These are phyloP conservation scores for Xenopus borealis DNA, from an alignment of 2,113 vertebrate genomes.

Conservation along the genomic window DNA sequence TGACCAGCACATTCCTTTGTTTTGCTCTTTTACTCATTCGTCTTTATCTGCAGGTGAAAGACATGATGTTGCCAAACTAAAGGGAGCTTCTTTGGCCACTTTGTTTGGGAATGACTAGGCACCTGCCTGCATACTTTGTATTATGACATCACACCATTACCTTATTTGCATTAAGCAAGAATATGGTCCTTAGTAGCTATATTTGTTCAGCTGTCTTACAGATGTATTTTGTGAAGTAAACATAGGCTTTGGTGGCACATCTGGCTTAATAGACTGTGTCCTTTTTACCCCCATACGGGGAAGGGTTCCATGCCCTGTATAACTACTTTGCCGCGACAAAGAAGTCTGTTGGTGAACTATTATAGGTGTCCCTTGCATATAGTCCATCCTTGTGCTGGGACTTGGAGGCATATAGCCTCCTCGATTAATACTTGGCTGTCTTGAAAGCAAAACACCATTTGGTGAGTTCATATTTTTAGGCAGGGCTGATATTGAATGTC, in stretches of 20 bases:
- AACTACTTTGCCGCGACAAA: conserved; percentile 89
- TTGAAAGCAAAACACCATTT: conserved; percentile 86
- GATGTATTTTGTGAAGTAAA: conserved; percentile 88
- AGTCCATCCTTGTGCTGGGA: conserved; percentile 89
- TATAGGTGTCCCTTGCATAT: conserved; percentile 78
- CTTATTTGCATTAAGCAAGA: conserved; percentile 53
- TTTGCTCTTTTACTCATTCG: conserved; percentile 51
- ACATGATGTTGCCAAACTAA: conserved; percentile 70
- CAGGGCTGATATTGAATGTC: conserved; percentile 91
- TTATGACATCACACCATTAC: conserved; percentile 48
- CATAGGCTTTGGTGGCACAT: conserved; percentile 95
- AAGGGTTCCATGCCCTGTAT: conserved; percentile 89
- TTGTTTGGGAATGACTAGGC: conserved; percentile 66
- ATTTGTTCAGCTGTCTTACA: conserved; percentile 93
- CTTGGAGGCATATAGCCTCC: conserved; percentile 84
- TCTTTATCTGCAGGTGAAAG: conserved; percentile 53
- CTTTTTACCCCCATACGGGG: conserved; percentile 92
- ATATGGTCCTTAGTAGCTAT: conserved; percentile 80
- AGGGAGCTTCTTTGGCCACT: conserved; percentile 85
- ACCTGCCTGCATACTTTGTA: conserved; percentile 60
- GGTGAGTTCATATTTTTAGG: conserved; percentile 88
- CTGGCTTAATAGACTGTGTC: conserved; percentile 93
- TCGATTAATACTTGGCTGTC: conserved; percentile 90
- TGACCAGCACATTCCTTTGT: conserved; percentile 75
- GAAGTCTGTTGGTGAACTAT: conserved; percentile 85